Evolutionary conservation across 1,140 invertebrate species (phyloP).

Genomic region (Conus betulinus): DNA sequence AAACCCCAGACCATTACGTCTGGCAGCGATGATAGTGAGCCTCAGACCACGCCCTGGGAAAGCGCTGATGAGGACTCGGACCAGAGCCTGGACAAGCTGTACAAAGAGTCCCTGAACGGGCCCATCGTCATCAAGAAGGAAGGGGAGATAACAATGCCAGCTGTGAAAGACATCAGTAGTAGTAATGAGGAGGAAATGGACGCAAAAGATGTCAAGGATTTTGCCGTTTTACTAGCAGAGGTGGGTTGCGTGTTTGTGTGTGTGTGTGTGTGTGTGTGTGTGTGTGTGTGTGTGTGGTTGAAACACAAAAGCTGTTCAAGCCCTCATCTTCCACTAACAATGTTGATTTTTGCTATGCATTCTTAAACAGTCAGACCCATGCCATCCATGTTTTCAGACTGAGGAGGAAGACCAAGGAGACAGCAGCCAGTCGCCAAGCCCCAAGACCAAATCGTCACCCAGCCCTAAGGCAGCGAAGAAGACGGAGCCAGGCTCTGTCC

Average conservation of each 20-base stretch:
- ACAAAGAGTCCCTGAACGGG: constrained; percentile 14
- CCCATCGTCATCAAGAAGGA: neutral
- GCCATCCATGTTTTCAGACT: neutral
- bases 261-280: neutral
- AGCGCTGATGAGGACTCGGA: constrained; percentile 18
- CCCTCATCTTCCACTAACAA: no score
- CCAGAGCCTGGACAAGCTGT: constrained; percentile 44
- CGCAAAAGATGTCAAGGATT: constrained; percentile 4
- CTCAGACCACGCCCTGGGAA: constrained; percentile 32
- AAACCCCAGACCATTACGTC: constrained; percentile 26
- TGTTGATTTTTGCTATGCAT: no score
- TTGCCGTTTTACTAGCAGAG: neutral
- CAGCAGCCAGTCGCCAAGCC: neutral
- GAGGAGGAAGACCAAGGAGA: neutral
- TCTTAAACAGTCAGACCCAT: no score
- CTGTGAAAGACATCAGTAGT: neutral
- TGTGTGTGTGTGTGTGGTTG: no score
- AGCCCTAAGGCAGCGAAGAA: constrained; percentile 25
- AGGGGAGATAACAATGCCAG: neutral
- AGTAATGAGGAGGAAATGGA: neutral
- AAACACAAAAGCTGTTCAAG: no score
- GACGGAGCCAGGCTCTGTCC: constrained; percentile 25
- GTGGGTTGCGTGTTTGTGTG: neutral
- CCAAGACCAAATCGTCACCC: constrained; percentile 37
- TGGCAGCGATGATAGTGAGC: constrained; percentile 33